Evolutionary conservation across 1,140 invertebrate genomes (phyloP).

Genomic region (Laupala kohalensis): DNA sequence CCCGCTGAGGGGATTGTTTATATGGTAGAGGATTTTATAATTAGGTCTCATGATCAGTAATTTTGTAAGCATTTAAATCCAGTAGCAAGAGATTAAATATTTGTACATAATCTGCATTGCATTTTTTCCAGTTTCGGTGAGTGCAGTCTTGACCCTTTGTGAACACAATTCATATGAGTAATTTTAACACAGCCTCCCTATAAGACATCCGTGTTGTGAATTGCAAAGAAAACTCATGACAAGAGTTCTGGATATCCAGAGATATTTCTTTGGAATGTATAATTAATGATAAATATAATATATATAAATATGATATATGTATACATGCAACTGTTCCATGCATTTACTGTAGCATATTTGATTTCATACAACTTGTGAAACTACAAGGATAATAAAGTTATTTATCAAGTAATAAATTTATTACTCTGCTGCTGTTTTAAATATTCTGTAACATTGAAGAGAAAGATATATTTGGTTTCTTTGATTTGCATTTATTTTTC

Average conservation of each 20-base stretch:
- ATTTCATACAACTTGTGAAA: constrained; percentile 1
- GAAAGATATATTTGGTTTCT: neutral
- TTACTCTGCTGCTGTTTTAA: neutral
- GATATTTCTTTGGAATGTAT: constrained; percentile 4
- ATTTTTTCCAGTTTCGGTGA: neutral
- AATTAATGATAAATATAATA: constrained; percentile 6
- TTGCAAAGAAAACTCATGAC: neutral
- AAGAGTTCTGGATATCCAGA: neutral
- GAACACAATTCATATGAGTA: neutral
- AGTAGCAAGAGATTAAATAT: neutral
- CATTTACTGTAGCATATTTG: constrained; percentile 8
- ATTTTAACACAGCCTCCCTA: neutral
- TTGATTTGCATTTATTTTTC: neutral
- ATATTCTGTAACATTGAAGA: neutral
- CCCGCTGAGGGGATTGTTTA: neutral
- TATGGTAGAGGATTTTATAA: neutral
- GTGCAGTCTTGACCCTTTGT: neutral
- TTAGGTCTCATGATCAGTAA: neutral
- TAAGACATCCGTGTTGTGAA: constrained; percentile 5
- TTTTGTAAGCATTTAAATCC: neutral
- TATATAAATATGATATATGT: constrained; percentile 9
- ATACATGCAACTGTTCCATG: constrained; percentile 5
- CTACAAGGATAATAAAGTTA: neutral
- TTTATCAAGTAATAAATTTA: neutral
- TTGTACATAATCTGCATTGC: neutral